A percentile compares a stretch with the other conserved stretches of the same genome.
These are phyloP conservation scores for Aspidiotus rigidus DNA, from an alignment of 2,888 invertebrate genomes.

Conservation along the genomic window DNA sequence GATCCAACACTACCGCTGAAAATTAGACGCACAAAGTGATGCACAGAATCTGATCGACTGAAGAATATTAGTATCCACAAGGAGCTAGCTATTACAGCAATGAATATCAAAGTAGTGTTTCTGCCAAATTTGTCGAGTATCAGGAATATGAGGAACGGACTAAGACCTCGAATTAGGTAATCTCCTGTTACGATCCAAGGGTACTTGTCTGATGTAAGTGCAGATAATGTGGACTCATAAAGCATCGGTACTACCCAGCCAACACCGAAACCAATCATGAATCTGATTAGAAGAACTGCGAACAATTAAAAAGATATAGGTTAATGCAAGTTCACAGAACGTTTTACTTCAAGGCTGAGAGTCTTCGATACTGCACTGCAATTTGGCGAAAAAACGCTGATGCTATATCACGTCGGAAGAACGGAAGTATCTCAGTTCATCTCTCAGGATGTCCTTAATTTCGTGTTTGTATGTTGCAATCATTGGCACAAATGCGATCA, in stretches of 20 bases:
- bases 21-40: conserved; percentile 35
- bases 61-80: neutral
- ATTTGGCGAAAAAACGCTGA: no score
- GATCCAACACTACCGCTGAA: conserved; percentile 38
- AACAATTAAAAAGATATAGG: no score
- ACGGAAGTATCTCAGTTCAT: no score
- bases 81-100: neutral
- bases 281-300: no score
- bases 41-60: neutral
- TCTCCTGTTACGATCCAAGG: conserved; percentile 25
- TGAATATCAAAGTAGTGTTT: neutral
- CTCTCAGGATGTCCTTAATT: no score
- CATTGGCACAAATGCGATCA: no score
- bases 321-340: no score
- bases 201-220: neutral
- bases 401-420: no score
- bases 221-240: neutral
- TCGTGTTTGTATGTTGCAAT: no score
- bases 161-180: conserved; percentile 1
- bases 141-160: neutral
- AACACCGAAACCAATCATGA: neutral
- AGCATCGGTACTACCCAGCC: conserved; percentile 16
- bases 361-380: no score
- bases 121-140: conserved; percentile 6
- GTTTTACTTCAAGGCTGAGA: no score